These are phyloP conservation scores for Parazoanthus swiftii DNA, from an alignment of 92 coral and sea anemone species.

Conservation along the genomic window DNA sequence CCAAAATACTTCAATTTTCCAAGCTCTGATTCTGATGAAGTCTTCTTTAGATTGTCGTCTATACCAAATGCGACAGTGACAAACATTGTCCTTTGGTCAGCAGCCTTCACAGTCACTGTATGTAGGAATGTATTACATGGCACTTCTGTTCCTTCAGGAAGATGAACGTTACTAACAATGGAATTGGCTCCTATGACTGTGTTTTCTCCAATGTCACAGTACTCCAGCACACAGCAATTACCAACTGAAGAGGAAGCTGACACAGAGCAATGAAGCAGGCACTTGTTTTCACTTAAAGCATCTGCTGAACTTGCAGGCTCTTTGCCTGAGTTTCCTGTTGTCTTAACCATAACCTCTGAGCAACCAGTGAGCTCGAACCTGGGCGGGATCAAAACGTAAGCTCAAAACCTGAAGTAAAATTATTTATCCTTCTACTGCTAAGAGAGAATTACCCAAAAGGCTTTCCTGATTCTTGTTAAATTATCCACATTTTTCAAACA, in stretches of 20 bases:
- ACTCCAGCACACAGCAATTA: constrained; percentile 76
- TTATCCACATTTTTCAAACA: no score
- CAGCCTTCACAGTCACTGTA: constrained; percentile 77
- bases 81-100: constrained; percentile 63
- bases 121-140: constrained; percentile 75
- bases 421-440: background rate
- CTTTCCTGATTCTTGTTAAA: background rate
- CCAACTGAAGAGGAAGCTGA: constrained; percentile 67
- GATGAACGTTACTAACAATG: constrained; percentile 74
- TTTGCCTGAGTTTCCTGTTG: constrained; percentile 43
- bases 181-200: constrained; percentile 72
- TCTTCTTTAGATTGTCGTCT: constrained; percentile 80
- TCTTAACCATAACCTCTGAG: constrained; percentile 70
- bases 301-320: constrained; percentile 39
- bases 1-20: constrained; percentile 71
- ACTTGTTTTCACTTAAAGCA: constrained; percentile 51
- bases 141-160: constrained; percentile 71
- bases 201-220: constrained; percentile 69
- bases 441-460: background rate
- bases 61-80: constrained; percentile 89
- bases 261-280: constrained; percentile 76
- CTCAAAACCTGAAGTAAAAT: background rate
- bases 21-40: constrained; percentile 55
- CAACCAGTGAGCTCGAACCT: constrained; percentile 75
- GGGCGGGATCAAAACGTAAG: background rate